Evolutionary conservation across 1,140 invertebrate genomes (phyloP).

Genomic region (Chlorops oryzae): DNA sequence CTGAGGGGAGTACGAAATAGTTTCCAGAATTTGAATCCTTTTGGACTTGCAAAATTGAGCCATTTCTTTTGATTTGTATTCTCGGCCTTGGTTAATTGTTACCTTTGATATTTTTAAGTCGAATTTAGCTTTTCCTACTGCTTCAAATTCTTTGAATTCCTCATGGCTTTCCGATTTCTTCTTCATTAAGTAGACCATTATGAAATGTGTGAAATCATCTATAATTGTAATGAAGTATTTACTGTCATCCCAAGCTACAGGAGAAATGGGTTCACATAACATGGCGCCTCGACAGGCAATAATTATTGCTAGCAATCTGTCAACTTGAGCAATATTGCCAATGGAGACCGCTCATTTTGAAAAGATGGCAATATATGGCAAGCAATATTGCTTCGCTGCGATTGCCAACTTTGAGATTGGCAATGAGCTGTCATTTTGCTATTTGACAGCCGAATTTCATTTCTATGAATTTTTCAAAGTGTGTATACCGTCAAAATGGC

Average conservation of each 20-base stretch:
- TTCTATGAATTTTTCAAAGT: too few relatives aligned
- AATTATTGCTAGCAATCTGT: too few relatives aligned
- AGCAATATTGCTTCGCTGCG: background rate
- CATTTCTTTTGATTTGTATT: constrained; percentile 20
- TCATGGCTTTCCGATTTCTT: constrained; percentile 4
- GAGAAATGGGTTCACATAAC: constrained; percentile 40
- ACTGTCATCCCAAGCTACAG: constrained; percentile 24
- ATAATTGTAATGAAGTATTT: constrained; percentile 45
- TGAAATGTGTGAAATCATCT: constrained; percentile 45
- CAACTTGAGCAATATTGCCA: constrained; percentile 38
- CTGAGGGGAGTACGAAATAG: constrained; percentile 32
- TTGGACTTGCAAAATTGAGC: background rate
- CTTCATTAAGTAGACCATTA: constrained; percentile 3
- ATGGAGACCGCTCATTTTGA: constrained; percentile 8
- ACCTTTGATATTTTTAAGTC: constrained; percentile 3
- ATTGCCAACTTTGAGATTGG: too few relatives aligned
- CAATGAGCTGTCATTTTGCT: too few relatives aligned
- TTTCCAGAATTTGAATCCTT: constrained; percentile 21
- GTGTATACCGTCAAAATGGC: too few relatives aligned
- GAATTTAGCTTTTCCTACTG: constrained; percentile 20
- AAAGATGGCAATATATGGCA: background rate
- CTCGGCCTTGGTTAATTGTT: constrained; percentile 31
- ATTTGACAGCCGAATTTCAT: too few relatives aligned
- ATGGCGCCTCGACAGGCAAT: too few relatives aligned
- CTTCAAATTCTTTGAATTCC: constrained; percentile 1